These are phyloP conservation scores for Microchrysa polita DNA, from an alignment of 2,888 invertebrate genomes.

Conservation along the genomic window DNA sequence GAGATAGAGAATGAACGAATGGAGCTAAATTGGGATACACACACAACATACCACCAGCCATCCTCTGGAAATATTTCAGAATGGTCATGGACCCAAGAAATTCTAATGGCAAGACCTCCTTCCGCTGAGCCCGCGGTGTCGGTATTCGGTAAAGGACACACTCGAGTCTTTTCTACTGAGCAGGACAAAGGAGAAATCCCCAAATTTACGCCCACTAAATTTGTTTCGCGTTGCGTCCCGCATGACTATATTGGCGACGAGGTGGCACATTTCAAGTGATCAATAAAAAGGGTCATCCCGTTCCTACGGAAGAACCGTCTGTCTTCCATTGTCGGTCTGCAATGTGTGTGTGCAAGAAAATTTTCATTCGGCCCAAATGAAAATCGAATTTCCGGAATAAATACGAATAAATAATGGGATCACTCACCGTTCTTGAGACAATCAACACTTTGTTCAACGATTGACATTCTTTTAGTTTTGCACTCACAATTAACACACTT, in stretches of 20 bases:
- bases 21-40: neutral
- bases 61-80: neutral
- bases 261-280: constrained; percentile 42
- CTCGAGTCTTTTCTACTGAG: neutral
- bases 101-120: neutral
- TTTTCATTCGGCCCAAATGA: neutral
- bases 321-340: neutral
- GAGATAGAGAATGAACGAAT: too few species aligned
- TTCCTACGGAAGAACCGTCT: neutral
- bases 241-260: neutral
- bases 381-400: neutral
- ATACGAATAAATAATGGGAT: neutral
- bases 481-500: constrained; percentile 15
- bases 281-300: constrained; percentile 41
- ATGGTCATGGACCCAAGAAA: neutral
- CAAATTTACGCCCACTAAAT: neutral
- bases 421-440: constrained; percentile 35
- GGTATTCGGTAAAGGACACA: neutral
- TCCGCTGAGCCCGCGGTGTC: too few species aligned
- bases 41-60: neutral
- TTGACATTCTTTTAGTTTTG: constrained; percentile 35
- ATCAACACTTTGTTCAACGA: constrained; percentile 35
- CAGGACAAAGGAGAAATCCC: constrained; percentile 6
- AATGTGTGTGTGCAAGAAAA: constrained; percentile 24
- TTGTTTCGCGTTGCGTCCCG: constrained; percentile 2